Evolutionary conservation across 2,113 vertebrate species (phyloP), one percentile per base, ranked within the genome.

Genomic region (Aphelocoma coerulescens): DNA sequence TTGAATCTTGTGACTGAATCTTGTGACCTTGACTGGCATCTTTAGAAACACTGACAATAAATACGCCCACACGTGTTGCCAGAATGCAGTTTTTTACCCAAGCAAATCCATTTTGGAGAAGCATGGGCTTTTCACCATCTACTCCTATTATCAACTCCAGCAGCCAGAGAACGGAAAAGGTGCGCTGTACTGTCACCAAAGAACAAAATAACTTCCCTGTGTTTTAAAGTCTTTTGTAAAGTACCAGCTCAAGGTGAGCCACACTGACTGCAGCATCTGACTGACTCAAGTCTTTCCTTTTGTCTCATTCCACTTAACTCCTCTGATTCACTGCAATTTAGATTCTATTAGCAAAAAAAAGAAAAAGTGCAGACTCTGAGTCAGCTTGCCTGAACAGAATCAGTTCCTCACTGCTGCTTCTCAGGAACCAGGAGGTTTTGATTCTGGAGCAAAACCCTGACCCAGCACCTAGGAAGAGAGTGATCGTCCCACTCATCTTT

Each of bases 391-490:
- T 10, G 1, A 91, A 78, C 3, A 6, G 18, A 95, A 48, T 9
- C 3, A 16, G 57, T 63, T 91, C 32, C 12, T 91, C 18, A 10
- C 5, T 82, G n/a, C n/a, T 69, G 4, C 32, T 95, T 91, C 89
- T 37, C 79, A 72, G 81, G 16, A 75, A 52, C 6, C 1, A 2
- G 17, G 14, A 54, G 8, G 8, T 32, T 63, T 82, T 75, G 12
- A 41, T 71, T 87, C 84, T 61, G 52, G 39, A 96, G 73, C 13
- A 68, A 59, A 85, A 67, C 6, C 27, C 35, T 81, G n/a, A 84
- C 11, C 13, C 19, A 30, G 3, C 43, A 46, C 7, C 26, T 27
- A 62, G 24, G 57, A 86, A 52, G 23, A 44, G 68, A 48, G 5
- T 28, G 37, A 80, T 74, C 35, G 37, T 78, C 54, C 44, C 8